These are phyloP conservation scores for Limonius californicus DNA, from an alignment of 1,140 invertebrate species.

Conservation along the genomic window DNA sequence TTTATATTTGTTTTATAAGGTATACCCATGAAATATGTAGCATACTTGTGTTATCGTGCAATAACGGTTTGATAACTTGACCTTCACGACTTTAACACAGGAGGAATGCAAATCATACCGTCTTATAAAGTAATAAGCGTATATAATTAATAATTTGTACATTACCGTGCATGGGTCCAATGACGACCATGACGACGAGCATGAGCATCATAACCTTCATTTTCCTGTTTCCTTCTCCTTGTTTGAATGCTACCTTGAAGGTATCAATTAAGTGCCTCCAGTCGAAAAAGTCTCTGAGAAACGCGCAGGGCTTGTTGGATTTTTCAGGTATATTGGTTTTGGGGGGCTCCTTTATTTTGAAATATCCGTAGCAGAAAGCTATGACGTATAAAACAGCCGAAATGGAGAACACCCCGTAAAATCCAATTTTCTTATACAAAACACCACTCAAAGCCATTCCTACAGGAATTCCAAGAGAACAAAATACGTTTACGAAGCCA, in stretches of 20 bases:
- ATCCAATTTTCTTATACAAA: slow-evolving; percentile 65
- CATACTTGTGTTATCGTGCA: no score
- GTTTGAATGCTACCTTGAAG: slow-evolving; percentile 70
- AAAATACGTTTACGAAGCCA: slow-evolving; percentile 78
- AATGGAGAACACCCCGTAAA: slow-evolving; percentile 75
- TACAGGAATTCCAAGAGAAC: slow-evolving; percentile 74
- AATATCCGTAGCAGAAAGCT: slow-evolving; percentile 67
- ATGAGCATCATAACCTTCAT: slow-evolving; percentile 70
- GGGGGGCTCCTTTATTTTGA: slow-evolving; percentile 60
- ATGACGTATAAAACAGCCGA: slow-evolving; percentile 69
- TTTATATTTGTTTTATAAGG: no score
- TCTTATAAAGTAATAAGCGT: no score
- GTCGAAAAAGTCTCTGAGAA: slow-evolving; percentile 65
- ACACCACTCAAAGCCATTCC: slow-evolving; percentile 74
- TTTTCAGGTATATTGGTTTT: slow-evolving; percentile 48
- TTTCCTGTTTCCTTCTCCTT: slow-evolving; percentile 65
- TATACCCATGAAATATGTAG: no score
- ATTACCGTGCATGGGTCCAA: slow-evolving; percentile 75
- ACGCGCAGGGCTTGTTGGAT: slow-evolving; percentile 39
- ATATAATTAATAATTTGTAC: no score
- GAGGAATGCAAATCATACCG: no score
- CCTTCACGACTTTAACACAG: no score
- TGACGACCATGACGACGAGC: slow-evolving; percentile 76
- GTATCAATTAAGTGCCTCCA: slow-evolving; percentile 69
- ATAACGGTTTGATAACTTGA: no score